Evolutionary conservation across 2,888 invertebrate genomes (phyloP), one percentile per base, ranked within the genome.

Genomic region (Trichopria drosophilae): DNA sequence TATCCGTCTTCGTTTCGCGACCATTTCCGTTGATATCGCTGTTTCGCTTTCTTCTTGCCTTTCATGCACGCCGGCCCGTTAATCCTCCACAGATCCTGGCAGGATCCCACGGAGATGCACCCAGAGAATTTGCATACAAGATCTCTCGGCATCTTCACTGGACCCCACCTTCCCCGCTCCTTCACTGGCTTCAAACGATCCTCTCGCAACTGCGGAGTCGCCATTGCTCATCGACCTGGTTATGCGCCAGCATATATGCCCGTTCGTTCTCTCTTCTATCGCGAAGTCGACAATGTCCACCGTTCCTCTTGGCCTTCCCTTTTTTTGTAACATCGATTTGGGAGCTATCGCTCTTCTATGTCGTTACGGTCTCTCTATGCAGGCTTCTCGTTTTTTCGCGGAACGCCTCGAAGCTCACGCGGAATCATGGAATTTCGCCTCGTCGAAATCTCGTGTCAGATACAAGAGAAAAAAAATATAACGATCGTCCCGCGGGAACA

Each of bases 91-190:
- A 67, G 71, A 73, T 73, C 71, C 71, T 68, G 67, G 62, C 69
- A 69, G 72, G 69, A 72, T 74, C 73, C 75, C 74, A 75, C 73
- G 72, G 69, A 72, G 73, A 73, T 74, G 75, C 75, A 71, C 68
- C 69, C 64, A 63, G 66, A 62, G 72, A 75, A 75, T 75, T 75
- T 75, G 74, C 75, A 75, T 75, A 75, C 74, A 73, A 74, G 74
- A 73, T 75, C 71, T 71, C 62, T 55, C 65, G 66, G 69, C 71
- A 71, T 73, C 73, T 62, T 52, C 44, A 53, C 50, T 41, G 37
- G 53, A 49, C 51, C 47, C 49, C 53, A 42, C 54, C 61, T 55
- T 53, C 41, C 40, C 55, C 46, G 51, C 56, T 47, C 44, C 52
- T 53, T 42, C 23, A 19, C 19, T 43, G 45, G 48, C 53, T 26